Evolutionary conservation across 2,888 invertebrate species (phyloP), one percentile per base, ranked within the genome.

Genomic region (Philaethria dido): DNA sequence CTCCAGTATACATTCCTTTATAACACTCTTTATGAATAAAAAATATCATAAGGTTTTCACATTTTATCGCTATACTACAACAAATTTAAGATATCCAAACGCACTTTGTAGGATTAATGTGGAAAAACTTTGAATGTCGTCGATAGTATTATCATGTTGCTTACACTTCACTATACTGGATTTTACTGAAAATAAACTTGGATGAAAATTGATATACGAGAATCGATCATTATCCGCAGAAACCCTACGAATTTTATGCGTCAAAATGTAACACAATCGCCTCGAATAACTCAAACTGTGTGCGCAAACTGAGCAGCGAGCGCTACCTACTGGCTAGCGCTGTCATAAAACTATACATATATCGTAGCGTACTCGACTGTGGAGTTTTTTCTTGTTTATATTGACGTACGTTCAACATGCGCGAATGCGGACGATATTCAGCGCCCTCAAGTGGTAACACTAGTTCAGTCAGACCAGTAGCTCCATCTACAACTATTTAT

Each of bases 331-430:
- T 86, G 86, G 82, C 84, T 78, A 81, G 80, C 85, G 81, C 84
- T 86, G 84, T 83, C 86, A 84, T 81, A 78, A 80, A 75, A 77
- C 82, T 84, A 85, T 88, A 88, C 85, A 80, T 85, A 76, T 74
- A 79, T 60, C 72, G 80, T 79, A 80, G 82, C 80, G 79, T 80
- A 80, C 81, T 79, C 82, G 79, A 81, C 82, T 80, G 80, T 83
- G 78, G 76, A 81, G 78, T 81, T 82, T 83, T 85, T 87, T 73
- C 73, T 74, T 76, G 85, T 89, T 92, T 88, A 88, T 90, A 92
- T 92, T 89, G 91, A 92, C 89, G 89, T 88, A 81, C 77, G 77
- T 75, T 74, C 77, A 76, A 79, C 84, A 80, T 87, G 89, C 88
- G 90, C 88, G 82, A 77, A 80, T 74, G 76, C 69, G 73, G 60